A percentile compares a stretch with the other conserved stretches of the same genome.
Conservation (phyloP, 1,140 invertebrate genomes). For the Drosophila setifemur region DNA sequence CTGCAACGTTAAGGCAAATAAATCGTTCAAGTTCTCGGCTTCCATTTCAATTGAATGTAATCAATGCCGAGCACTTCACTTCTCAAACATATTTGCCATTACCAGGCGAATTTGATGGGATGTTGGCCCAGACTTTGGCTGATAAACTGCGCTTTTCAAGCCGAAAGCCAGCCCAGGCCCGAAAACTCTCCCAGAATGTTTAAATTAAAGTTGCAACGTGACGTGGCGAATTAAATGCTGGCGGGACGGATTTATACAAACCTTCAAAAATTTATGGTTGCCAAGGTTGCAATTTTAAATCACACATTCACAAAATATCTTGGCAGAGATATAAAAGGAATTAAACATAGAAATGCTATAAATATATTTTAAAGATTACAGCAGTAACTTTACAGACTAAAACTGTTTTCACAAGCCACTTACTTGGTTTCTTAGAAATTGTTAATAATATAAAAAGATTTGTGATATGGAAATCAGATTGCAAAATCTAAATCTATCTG, state of each 20-base stretch:
- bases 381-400: too few relatives aligned
- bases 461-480: too few relatives aligned
- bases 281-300: slow-evolving; percentile 1
- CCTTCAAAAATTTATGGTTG: slow-evolving; percentile 16
- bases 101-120: slow-evolving; percentile 8
- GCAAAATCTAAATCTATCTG: too few relatives aligned
- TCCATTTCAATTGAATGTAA: slow-evolving; percentile 38
- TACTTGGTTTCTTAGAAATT: too few relatives aligned
- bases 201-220: slow-evolving; percentile 5
- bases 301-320: not conserved
- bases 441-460: too few relatives aligned
- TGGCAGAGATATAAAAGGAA: too few relatives aligned
- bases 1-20: slow-evolving; percentile 68
- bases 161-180: not conserved
- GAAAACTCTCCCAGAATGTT: not conserved
- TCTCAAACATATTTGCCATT: slow-evolving; percentile 52
- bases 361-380: too few relatives aligned
- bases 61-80: slow-evolving; percentile 42
- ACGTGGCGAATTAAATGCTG: slow-evolving; percentile 10
- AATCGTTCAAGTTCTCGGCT: slow-evolving; percentile 65
- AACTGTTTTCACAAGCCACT: too few relatives aligned
- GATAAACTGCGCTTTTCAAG: slow-evolving; percentile 25
- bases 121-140: slow-evolving; percentile 2
- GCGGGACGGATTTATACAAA: not conserved
- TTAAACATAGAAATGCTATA: too few relatives aligned